phyloP scores from a whole-genome alignment of 2,888 invertebrate genomes.

The Athripsodes cinereus region DNA sequence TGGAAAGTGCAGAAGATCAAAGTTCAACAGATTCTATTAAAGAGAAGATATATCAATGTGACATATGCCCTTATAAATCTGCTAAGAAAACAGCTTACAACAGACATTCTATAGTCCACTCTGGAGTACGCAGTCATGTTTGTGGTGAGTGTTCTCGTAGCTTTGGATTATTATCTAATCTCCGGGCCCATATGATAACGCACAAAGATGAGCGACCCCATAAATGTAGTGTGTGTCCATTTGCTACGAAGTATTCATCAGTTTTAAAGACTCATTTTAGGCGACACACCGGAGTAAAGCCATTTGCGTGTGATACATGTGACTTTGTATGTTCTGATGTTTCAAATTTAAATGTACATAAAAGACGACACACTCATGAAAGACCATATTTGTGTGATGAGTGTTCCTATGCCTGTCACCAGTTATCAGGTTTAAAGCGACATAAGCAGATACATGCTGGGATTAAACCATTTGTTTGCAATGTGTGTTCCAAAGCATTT shows the following conservation, averaged over 20 bases:
- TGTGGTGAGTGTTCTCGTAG: not conserved
- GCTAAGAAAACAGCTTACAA: not conserved
- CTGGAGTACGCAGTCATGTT: not conserved
- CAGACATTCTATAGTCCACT: not conserved
- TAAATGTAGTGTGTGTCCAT: not conserved
- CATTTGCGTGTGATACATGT: not conserved
- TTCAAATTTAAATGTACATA: not conserved
- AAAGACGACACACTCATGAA: not conserved
- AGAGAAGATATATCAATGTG: not conserved
- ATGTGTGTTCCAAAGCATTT: not conserved
- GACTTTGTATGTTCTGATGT: not conserved
- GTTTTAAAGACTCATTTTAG: not conserved
- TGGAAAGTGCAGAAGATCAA: not conserved
- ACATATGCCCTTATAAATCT: not conserved
- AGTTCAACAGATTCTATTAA: not conserved
- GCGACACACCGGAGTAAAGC: not conserved
- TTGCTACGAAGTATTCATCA: not conserved
- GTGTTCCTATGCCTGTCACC: slow-evolving; percentile 4
- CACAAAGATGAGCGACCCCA: not conserved
- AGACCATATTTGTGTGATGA: not conserved
- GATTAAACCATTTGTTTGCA: not conserved
- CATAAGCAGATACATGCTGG: slow-evolving; percentile 1
- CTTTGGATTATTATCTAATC: not conserved
- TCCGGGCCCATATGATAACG: not conserved
- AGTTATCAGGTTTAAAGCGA: not conserved